Evolutionary conservation across 2,113 vertebrate genomes (phyloP), one percentile per base, ranked within the genome.

Genomic region (Sterna hirundo): DNA sequence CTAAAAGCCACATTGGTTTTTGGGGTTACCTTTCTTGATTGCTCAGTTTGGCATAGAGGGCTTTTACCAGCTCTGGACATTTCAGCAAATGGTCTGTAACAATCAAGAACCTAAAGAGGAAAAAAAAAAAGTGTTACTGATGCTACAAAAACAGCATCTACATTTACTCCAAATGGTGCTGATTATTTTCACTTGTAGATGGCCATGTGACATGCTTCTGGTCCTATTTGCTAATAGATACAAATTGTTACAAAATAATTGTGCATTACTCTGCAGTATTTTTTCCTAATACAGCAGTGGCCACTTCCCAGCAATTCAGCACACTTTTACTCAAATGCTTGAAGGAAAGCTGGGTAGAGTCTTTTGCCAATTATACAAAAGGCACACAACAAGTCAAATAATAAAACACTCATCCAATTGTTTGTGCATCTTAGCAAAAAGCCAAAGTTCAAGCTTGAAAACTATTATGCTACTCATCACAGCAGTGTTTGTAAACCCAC

Each of bases 11-110:
- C 97, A 91, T 4, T 96, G 97, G 94, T 61, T 96, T 97, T 76
- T 75, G 95, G 95, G 94, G 91, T 97, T 99, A 99, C 99, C 99
- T 99, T 98, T 99, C 99, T 95, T 98, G 98, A 93, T 98, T 98
- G 96, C 97, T 98, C 98, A 99, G 98, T 97, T 98, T 98, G 83
- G 98, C 97, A 96, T 99, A 99, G 97, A 99, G 98, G 96, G 93
- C 98, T 96, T 98, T 96, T 82, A 99, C 98, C 96, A 99, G 94
- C 61, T 98, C 97, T 23, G 98, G 98, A 83, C 98, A 99, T 96
- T 98, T 98, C 96, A 99, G 97, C 96, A 99, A 99, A 97, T 99
- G 98, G 76, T 99, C 99, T 62, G 99, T 99, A 72, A 99, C 98
- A 94, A 99, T 99, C 90, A 99, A 94, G 92, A 99, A 98, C 94